Evolutionary conservation across 2,888 invertebrate genomes (phyloP), one percentile per base, ranked within the genome.

Genomic region (Anodontia alba): DNA sequence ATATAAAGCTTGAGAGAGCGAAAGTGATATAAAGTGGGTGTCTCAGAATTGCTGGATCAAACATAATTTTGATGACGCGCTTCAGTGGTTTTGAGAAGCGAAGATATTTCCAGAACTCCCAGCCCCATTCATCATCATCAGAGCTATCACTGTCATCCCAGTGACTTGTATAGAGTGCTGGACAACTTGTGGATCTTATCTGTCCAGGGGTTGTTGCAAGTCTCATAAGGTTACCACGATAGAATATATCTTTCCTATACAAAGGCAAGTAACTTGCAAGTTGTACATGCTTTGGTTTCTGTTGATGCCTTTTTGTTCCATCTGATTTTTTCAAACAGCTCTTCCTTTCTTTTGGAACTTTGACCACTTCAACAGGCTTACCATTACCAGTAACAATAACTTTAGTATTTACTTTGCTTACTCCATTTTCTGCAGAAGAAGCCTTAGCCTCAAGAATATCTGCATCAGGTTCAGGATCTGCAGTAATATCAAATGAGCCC

Each of bases 1-100:
- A 96, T 74, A 98, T 95, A 89, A 98, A 96, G 87, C 98, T 98
- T 74, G 98, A 97, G 23, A 98, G 92, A 76, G 97, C 97, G 92
- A 98, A 96, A 17, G 93, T 15, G 1, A 92, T 69, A 80, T 93
- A 94, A 23, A 93, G 83, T 0, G 88, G 89, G 78, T 91, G 90
- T 62, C 78, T 86, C 15, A 94, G 81, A n/a, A 94, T 89, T 20
- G 86, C 80, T 29, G 91, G 83, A 75, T 94, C 93, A 76, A 93
- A 87, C 91, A 93, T 92, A 17, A 89, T 87, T 73, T 85, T 86
- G 49, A 93, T 76, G 12, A 91, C 84, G 26, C 89, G 86, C 66
- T 91, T 91, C 69, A 91, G 82, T 38, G 90, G 88, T 46, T 88
- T 88, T 17, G 89, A 89, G 54, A 93, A 73, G 62, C 79, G 81